Percentiles rank a stretch among this genome's conserved stretches.
Conservation (phyloP, 2,888 invertebrate genomes). For the Cheilosia scutellata region DNA sequence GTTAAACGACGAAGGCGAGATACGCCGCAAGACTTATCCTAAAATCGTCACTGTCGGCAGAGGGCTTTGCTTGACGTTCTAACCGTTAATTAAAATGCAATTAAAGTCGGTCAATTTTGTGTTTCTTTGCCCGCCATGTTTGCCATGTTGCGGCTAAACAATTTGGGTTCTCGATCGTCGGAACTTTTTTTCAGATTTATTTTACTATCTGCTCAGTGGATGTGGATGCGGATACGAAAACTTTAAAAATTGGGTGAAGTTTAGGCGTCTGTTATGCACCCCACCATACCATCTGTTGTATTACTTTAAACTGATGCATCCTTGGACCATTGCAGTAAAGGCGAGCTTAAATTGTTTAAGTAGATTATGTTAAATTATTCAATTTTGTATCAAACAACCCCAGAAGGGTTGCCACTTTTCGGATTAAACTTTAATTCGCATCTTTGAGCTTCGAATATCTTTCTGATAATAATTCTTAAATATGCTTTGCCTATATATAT, state of each 20-base stretch:
- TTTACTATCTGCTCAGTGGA: conserved; percentile 33
- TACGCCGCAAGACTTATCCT: conserved; percentile 35
- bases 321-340: not conserved
- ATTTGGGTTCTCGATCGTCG: conserved; percentile 16
- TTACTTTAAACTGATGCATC: conserved; percentile 4
- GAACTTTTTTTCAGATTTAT: conserved; percentile 16
- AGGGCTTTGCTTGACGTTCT: conserved; percentile 56
- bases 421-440: too few species aligned
- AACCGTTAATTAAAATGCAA: conserved; percentile 72
- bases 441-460: too few species aligned
- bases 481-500: too few species aligned
- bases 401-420: too few species aligned
- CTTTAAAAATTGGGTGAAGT: conserved; percentile 56
- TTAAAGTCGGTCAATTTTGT: conserved; percentile 63
- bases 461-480: too few species aligned
- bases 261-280: conserved; percentile 43
- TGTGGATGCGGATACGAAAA: conserved; percentile 22
- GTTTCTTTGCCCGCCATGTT: conserved; percentile 19
- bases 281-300: conserved; percentile 16
- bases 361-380: too few species aligned
- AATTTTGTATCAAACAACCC: too few species aligned
- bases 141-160: conserved; percentile 29
- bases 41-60: conserved; percentile 52
- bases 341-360: not conserved
- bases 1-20: conserved; percentile 20